A percentile compares a stretch with the other conserved stretches of the same genome.
These are phyloP conservation scores for Microchrysa polita DNA, from an alignment of 2,888 invertebrate genomes.

Conservation along the genomic window DNA sequence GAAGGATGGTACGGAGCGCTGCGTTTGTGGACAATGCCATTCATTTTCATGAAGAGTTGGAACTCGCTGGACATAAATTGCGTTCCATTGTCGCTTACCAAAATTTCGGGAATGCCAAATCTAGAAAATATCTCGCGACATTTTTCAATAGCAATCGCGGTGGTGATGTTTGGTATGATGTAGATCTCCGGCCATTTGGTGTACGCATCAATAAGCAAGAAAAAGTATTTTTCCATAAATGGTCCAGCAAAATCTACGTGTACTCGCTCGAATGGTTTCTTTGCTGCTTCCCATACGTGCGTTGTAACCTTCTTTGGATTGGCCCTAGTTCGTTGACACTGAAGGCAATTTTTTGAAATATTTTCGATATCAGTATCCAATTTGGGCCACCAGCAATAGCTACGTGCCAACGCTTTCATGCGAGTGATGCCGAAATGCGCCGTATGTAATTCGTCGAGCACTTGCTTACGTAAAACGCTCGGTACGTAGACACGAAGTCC, in stretches of 20 bases:
- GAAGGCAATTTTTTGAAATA: too few species aligned
- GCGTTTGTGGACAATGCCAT: too few species aligned
- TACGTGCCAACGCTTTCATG: constrained; percentile 50
- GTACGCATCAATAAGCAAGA: constrained; percentile 50
- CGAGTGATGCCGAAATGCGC: constrained; percentile 49
- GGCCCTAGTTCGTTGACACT: constrained; percentile 41
- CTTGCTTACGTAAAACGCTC: constrained; percentile 25
- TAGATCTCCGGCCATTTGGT: constrained; percentile 51
- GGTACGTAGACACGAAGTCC: constrained; percentile 46
- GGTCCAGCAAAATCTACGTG: constrained; percentile 51
- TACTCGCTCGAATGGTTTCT: constrained; percentile 51
- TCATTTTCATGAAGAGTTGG: not conserved
- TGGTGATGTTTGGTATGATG: not conserved
- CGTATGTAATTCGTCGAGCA: constrained; percentile 49
- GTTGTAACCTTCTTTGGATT: constrained; percentile 46
- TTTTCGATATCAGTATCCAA: constrained; percentile 52
- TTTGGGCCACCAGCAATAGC: constrained; percentile 53
- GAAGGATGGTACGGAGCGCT: too few species aligned
- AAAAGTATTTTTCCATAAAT: not conserved
- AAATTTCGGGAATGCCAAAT: constrained; percentile 41
- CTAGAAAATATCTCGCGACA: constrained; percentile 11
- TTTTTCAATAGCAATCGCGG: constrained; percentile 37
- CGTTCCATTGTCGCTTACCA: constrained; percentile 49
- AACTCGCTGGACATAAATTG: constrained; percentile 44
- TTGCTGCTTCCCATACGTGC: constrained; percentile 50